phyloP scores from a whole-genome alignment of 2,797 vertebrate genomes.

The Pterois miles region DNA sequence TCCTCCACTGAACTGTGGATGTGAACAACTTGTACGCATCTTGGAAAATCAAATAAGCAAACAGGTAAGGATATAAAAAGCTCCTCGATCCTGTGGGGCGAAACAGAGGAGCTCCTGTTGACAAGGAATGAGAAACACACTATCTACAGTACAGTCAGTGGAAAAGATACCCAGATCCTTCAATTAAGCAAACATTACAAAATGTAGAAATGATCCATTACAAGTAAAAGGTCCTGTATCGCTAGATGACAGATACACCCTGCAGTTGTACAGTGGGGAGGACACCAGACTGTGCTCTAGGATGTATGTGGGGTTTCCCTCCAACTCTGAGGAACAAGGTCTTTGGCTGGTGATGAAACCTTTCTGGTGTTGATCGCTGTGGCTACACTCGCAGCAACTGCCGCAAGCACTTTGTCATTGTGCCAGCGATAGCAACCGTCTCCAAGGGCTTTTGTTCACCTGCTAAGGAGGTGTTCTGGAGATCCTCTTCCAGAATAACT shows the following conservation, averaged over 20 bases:
- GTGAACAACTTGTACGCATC: constrained; percentile 60
- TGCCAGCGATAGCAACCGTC: too few species aligned
- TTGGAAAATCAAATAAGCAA: constrained; percentile 41
- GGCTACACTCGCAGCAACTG: neutral
- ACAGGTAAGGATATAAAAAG: constrained; percentile 19
- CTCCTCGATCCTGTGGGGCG: neutral
- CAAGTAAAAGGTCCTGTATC: neutral
- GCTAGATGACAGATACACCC: too few species aligned
- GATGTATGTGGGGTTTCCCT: neutral
- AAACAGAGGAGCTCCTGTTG: neutral
- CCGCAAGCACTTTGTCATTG: neutral
- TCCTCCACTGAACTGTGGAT: constrained; percentile 39
- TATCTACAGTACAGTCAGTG: neutral
- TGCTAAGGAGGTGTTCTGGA: too few species aligned
- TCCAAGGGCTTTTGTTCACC: too few species aligned
- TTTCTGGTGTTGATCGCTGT: neutral
- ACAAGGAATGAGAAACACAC: neutral
- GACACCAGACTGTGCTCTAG: neutral
- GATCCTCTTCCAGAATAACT: too few species aligned
- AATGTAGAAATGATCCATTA: neutral
- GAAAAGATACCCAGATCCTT: neutral
- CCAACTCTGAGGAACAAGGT: neutral
- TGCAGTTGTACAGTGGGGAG: neutral
- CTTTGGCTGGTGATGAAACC: neutral
- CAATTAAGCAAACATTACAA: neutral